Conservation (phyloP, 1,140 invertebrate species). For the Anthonomus grandis region DNA sequence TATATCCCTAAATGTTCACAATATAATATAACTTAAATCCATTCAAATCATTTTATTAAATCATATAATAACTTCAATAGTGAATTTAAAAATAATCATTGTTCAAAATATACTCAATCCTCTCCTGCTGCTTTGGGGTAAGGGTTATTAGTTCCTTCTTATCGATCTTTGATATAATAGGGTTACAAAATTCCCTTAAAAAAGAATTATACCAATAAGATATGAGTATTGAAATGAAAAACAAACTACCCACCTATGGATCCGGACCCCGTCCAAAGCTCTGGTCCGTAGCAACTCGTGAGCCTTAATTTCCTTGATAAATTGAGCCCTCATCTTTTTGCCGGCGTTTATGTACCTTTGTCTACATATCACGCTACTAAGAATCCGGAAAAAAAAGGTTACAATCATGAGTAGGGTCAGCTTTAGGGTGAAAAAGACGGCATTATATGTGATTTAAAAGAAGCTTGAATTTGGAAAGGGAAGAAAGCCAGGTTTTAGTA, state of each 20-base stretch:
- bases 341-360: conserved; percentile 37
- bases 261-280: conserved; percentile 41
- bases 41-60: no score
- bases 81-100: no score
- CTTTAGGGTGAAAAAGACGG: no score
- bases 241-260: conserved; percentile 30
- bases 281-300: conserved; percentile 41
- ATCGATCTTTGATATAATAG: conserved; percentile 30
- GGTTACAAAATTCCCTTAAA: conserved; percentile 37
- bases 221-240: not conserved
- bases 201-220: not conserved
- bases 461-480: no score
- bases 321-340: conserved; percentile 35
- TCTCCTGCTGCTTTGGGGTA: conserved; percentile 23
- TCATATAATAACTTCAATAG: no score
- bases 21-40: no score
- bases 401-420: no score
- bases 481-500: no score
- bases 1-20: no score
- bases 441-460: no score
- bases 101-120: conserved; percentile 14
- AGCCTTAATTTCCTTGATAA: conserved; percentile 39
- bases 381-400: no score
- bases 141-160: conserved; percentile 35
- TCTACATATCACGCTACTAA: conserved; percentile 43